Conservation (phyloP, 2,113 vertebrate species). For the Hemichromis elongatus region DNA sequence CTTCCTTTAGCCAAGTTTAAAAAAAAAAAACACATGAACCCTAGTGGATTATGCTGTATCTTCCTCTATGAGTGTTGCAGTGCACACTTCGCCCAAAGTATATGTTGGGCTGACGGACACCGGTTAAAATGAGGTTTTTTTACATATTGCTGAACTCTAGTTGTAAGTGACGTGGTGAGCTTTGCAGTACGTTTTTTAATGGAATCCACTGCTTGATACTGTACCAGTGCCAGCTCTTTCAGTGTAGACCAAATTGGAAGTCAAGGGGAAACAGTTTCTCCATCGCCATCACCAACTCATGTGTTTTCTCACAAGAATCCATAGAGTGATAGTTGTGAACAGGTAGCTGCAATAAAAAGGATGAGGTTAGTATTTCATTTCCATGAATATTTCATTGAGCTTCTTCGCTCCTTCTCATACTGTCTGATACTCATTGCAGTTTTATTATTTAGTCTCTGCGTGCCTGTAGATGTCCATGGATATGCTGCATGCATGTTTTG, state of each 20-base stretch:
- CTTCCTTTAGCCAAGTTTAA: not conserved
- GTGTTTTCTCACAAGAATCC: not conserved
- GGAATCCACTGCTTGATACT: not conserved
- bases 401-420: conserved; percentile 39
- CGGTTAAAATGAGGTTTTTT: not conserved
- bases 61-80: not conserved
- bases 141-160: not conserved
- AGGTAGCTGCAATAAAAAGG: conserved; percentile 36
- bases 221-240: not conserved
- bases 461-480: not conserved
- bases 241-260: not conserved
- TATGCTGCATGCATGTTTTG: not conserved
- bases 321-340: not conserved
- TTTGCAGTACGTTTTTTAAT: not conserved
- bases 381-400: conserved; percentile 70
- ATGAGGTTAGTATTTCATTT: conserved; percentile 63
- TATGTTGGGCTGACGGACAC: not conserved
- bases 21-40: not conserved
- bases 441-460: conserved; percentile 6
- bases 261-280: not conserved
- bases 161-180: not conserved
- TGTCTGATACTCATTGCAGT: conserved; percentile 46
- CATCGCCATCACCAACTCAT: not conserved
- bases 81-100: not conserved
- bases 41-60: not conserved